Base-by-base conservation (phyloP, 2,113 vertebrate genomes). In the Sarotherodon lohbergeri region DNA sequence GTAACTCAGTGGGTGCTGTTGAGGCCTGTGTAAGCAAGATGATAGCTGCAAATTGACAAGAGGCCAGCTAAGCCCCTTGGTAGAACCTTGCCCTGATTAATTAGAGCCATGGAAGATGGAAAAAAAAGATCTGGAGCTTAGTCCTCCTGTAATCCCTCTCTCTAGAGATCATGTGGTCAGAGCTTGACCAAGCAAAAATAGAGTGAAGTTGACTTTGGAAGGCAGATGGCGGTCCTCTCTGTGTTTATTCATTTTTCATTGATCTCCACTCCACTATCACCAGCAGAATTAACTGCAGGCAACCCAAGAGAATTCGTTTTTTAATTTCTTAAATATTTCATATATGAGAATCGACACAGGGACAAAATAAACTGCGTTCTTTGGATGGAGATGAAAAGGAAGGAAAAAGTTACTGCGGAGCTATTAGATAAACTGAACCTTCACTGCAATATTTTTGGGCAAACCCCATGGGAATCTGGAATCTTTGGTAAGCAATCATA, bases 1-100 rank as follows among this genome's bases (percentile, higher is more conserved):
- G 73, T 81, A 83, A 87, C 86, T 32, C 24, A 61, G 80, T 81
- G 80, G 87, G 43, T 68, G 55, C 88, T 87, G 86, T 43, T 48
- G 48, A 56, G 89, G 81, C 82, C 87, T 86, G 93, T 83, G 86
- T 68, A 12, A 82, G 90, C 89, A 90, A 89, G 88, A 71, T 54
- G 82, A 92, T 88, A 90, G 92, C 92, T 93, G 94, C 73, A 93
- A 94, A 95, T 93, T 95, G 93, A 95, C 94, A 86, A 89, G 93
- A 86, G 92, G 91, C 93, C 84, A 78, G 76, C 84, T 91, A 90
- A 94, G 81, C 94, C 92, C 89, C 88, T 57, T 78, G 94, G 87
- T 91, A 86, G 71, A 94, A 83, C 79, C 86, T 79, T 89, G 82
- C 94, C 84, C 94, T 90, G 94, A 94, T 93, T 95, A 93, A 95